Base-by-base conservation (phyloP, 2,888 invertebrate species). In the Ophonus ardosiacus region DNA sequence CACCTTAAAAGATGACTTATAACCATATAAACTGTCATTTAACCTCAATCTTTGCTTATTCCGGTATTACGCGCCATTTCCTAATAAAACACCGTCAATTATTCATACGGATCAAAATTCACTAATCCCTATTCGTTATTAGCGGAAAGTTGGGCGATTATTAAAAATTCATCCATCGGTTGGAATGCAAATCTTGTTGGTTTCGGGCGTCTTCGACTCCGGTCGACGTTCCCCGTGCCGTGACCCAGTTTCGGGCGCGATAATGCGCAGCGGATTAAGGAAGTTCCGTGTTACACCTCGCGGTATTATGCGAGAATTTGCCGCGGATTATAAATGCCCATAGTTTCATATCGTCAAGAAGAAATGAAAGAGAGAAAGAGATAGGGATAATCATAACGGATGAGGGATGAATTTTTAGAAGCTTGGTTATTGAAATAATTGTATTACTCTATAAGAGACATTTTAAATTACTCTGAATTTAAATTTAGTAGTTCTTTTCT, bases 241-340 rank as follows among this genome's bases (percentile, higher is more conserved):
- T 82, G 82, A 82, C 82, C 82, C 51, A 82, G 74, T 82, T 82
- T 38, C 74, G 82, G 59, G 59, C 71, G 82, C 74, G 82, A 40
- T 71, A 82, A 74, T 68, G 51, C 76, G 59, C 7, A 0, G 43
- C 24, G 78, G 84, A 84, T 84, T 84, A 84, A 24, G 78, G 56
- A 84, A 65, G 84, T 84, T 84, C 61, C 43, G 78, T 65, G 68
- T 84, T 31, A 78, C 84, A 76, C 76, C 84, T 78, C 65, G 43
- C 63, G 17, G 63, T 65, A 84, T 78, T 78, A 78, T 78, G 31
- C 51, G 76, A 38, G 84, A 84, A 84, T 84, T 84, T 68, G 82
- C n/a, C 76, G 76, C 40, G 76, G 84, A 83, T 83, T 83, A 71
- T 83, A 43, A 68, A 68, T 68, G 38, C 68, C 68, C 68, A 51